Evolutionary conservation across 2,113 vertebrate species (phyloP), one percentile per base, ranked within the genome.

Genomic region (Pandion haliaetus): DNA sequence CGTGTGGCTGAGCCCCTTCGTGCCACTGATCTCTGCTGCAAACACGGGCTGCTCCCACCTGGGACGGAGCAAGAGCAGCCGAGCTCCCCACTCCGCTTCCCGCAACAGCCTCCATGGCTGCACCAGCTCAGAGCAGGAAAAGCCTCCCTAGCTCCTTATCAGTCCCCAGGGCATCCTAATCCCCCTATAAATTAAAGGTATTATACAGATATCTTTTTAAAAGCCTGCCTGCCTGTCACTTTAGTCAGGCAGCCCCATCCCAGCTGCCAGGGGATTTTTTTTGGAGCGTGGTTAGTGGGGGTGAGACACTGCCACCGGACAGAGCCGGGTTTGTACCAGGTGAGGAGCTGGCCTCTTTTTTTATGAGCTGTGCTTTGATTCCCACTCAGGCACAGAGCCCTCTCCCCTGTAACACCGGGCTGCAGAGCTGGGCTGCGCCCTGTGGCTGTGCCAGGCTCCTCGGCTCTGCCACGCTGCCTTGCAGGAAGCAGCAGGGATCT

Each of bases 151-250:
- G 8, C 59, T 86, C 86, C 81, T 96, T 97, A 97, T 95, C 95
- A 91, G 93, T 94, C 95, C 95, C 94, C 55, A 57, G 96, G 89
- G 95, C 57, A 74, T 44, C 61, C 65, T 95, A 96, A 97, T 96
- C 94, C 91, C n/a, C 47, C 65, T 9, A 36, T 63, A 93, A 96
- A 96, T 8, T 50, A 78, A 89, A 91, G 71, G 91, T 77, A 47
- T 93, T 94, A 84, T 1, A 67, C 69, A 84, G 86, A 31, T 67
- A 93, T 44, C 83, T 84, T 74, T 90, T 71, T 44, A 71, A 97
- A 81, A 94, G 69, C 91, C 73, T 21, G 63, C 91, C 73, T 21
- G 63, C 20, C 55, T 1, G 1, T 74, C 83, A 24, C 79, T 74
- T 44, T 82, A 55, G 42, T 17, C 42, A 5, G 50, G 70, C 70